Conservation (phyloP, 2,113 vertebrate genomes). For the Gila orcuttii region DNA sequence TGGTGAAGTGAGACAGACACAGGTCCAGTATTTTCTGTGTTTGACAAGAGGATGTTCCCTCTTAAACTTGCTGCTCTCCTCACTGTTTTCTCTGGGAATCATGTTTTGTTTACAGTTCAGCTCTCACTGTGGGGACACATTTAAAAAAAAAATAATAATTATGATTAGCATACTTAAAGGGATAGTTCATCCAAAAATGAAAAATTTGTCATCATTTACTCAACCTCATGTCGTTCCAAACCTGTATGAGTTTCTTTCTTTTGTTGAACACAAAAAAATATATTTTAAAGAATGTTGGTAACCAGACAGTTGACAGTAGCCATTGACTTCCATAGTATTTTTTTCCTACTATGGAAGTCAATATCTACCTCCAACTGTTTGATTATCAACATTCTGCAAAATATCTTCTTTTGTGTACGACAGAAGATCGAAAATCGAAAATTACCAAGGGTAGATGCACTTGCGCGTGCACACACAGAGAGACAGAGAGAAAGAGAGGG, state of each 20-base stretch:
- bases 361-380: background rate
- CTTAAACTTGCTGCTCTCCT: background rate
- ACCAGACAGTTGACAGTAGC: no score
- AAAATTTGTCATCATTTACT: background rate
- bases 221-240: background rate
- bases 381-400: background rate
- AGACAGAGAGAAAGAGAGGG: background rate
- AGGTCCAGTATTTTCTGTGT: background rate
- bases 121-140: background rate
- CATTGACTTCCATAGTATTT: background rate
- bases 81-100: background rate
- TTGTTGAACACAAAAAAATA: background rate
- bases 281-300: no score
- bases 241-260: background rate
- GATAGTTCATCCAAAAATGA: background rate
- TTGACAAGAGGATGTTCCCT: background rate
- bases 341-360: background rate
- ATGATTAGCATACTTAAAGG: background rate
- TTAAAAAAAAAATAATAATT: background rate
- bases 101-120: background rate
- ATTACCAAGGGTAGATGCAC: constrained; percentile 28
- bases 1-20: background rate
- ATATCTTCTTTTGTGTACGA: background rate
- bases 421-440: background rate
- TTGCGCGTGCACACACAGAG: background rate